Evolutionary conservation across 2,113 vertebrate genomes (phyloP).

Genomic region (Gnathonemus echidnorhynchus): DNA sequence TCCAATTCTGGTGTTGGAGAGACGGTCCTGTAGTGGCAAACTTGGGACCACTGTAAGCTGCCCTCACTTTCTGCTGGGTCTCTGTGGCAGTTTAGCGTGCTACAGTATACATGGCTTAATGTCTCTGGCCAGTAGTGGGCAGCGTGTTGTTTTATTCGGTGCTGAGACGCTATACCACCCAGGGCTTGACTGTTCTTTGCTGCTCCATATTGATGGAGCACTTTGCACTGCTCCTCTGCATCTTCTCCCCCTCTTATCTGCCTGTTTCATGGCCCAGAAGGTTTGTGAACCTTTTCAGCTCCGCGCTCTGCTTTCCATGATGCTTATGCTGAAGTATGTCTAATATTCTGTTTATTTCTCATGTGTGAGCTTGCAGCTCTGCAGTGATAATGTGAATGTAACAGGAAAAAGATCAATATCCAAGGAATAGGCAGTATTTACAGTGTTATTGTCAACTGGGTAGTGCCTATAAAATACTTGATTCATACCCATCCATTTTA

Average conservation of each 20-base stretch:
- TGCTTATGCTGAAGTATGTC: not conserved
- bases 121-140: not conserved
- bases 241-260: not conserved
- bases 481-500: not conserved
- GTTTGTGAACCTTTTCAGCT: not conserved
- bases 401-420: not conserved
- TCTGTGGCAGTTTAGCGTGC: not conserved
- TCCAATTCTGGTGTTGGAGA: not conserved
- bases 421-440: not conserved
- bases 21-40: not conserved
- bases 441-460: not conserved
- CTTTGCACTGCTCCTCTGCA: not conserved
- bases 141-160: not conserved
- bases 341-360: not conserved
- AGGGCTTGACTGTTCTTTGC: not conserved
- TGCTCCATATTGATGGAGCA: not conserved
- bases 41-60: not conserved
- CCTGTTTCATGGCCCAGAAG: not conserved
- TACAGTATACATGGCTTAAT: not conserved
- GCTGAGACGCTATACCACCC: not conserved
- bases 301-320: not conserved
- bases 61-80: not conserved
- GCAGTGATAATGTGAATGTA: not conserved
- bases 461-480: not conserved
- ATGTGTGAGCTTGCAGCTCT: not conserved